Evolutionary conservation across 2,113 vertebrate genomes (phyloP), one percentile per base, ranked within the genome.

Genomic region (Triplophysa tibetana): DNA sequence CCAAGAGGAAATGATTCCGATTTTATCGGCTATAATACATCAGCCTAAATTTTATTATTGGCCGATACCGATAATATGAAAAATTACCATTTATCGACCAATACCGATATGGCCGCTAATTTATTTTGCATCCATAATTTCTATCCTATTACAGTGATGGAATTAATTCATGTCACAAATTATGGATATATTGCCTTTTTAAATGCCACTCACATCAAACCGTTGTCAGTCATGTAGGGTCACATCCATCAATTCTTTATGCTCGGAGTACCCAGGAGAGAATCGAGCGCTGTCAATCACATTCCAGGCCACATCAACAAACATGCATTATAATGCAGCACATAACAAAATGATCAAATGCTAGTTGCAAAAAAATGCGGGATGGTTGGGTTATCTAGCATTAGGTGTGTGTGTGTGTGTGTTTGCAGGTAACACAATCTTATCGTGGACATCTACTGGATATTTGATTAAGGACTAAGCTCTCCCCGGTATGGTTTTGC

Each of bases 131-230:
- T 24, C 24, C 24, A 1, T 24, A 33, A 52, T 52, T 14, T 13
- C 4, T 16, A 17, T 16, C 13, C 50, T 52, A 45, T 26, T 45
- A 54, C 29, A 24, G 50, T 60, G 75, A 78, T 75, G 63, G 77
- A 64, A 79, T 56, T 52, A 64, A 83, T 79, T 72, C 73, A 24
- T 69, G 81, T 60, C 70, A 45, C 43, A 80, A 14, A 63, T 50
- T 60, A 17, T 52, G 50, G 58, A 48, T 74, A 29, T 62, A 73
- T 65, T 45, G 62, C 48, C 43, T 45, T 80, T 24, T 61, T 74
- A 33, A 14, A 38, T 82, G 81, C 54, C 77, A 52, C 66, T 82
- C 54, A 63, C n/a, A 21, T 66, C 17, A 63, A 64, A 21, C 62
- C 58, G 45, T 75, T 41, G 61, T 52, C 73, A 19, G n/a, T 38